A percentile compares a stretch with the other conserved stretches of the same genome.
Evolutionary conservation across 1,140 invertebrate genomes (phyloP).

Genomic region (Ips nitidus): DNA sequence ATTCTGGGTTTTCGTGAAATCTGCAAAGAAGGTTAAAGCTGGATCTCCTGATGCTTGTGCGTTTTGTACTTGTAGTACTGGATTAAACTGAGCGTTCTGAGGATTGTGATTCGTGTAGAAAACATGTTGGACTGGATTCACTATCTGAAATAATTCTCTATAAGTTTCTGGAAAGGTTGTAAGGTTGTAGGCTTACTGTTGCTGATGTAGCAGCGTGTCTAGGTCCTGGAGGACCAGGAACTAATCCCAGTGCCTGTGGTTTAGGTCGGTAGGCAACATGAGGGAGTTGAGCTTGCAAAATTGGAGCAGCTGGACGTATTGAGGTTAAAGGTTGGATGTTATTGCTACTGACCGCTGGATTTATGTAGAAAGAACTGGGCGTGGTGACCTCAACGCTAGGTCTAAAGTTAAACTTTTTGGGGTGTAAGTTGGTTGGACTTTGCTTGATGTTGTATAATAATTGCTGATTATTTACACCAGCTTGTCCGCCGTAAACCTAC

Average conservation of each 20-base stretch:
- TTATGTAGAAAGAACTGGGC: background rate
- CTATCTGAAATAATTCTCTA: background rate
- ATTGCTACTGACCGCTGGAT: background rate
- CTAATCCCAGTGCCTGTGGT: no score
- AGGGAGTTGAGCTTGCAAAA: background rate
- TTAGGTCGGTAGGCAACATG: no score
- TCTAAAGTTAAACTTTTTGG: conserved; percentile 42
- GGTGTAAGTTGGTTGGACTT: conserved; percentile 42
- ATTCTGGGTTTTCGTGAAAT: conserved; percentile 1
- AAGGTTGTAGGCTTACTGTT: background rate
- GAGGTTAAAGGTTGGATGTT: background rate
- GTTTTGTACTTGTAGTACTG: no score
- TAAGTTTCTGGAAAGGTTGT: background rate
- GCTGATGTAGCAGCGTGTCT: background rate
- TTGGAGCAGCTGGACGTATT: background rate
- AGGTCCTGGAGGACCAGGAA: background rate
- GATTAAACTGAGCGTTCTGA: background rate
- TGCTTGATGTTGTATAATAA: conserved; percentile 45
- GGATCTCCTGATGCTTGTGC: no score
- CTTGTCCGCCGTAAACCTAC: background rate
- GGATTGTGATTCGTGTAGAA: background rate
- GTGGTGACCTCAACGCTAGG: conserved; percentile 12
- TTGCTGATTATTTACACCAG: conserved; percentile 34
- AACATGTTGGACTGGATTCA: conserved; percentile 4
- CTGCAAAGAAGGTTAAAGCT: no score